A percentile compares a stretch with the other conserved stretches of the same genome.
phyloP scores from a whole-genome alignment of 2,113 vertebrate genomes.

The Triplophysa rosa region DNA sequence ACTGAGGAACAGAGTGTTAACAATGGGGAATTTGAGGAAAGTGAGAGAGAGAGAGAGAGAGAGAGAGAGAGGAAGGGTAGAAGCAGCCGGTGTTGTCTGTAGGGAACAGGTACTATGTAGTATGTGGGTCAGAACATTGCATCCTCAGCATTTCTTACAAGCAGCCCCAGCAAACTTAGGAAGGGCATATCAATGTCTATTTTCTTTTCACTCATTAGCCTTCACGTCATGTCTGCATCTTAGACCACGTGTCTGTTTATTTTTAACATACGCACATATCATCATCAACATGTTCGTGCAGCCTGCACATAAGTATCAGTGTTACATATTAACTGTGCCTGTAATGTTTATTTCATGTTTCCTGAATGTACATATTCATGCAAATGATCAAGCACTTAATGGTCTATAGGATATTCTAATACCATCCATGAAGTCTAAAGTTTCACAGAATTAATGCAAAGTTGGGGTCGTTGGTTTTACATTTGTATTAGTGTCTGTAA shows the following conservation, averaged over 20 bases:
- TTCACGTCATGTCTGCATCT: background rate
- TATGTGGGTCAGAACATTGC: constrained; percentile 86
- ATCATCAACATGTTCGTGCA: background rate
- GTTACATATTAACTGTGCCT: background rate
- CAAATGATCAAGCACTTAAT: constrained; percentile 11
- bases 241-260: constrained; percentile 23
- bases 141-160: constrained; percentile 82
- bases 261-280: background rate
- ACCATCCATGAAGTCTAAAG: constrained; percentile 7
- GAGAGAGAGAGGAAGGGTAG: constrained; percentile 52
- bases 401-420: background rate
- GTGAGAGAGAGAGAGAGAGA: constrained; percentile 27
- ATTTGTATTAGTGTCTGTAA: constrained; percentile 45
- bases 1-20: constrained; percentile 28
- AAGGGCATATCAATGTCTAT: constrained; percentile 18
- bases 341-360: constrained; percentile 9
- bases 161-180: constrained; percentile 67
- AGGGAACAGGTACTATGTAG: constrained; percentile 76
- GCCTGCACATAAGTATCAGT: background rate
- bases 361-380: background rate
- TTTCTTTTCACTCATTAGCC: background rate
- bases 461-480: constrained; percentile 34
- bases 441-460: background rate
- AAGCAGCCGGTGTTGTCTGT: constrained; percentile 75
- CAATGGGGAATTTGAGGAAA: constrained; percentile 30